Evolutionary conservation across 2,797 vertebrate species (phyloP), one percentile per base, ranked within the genome.

Genomic region (Platyrinchus mystaceus): DNA sequence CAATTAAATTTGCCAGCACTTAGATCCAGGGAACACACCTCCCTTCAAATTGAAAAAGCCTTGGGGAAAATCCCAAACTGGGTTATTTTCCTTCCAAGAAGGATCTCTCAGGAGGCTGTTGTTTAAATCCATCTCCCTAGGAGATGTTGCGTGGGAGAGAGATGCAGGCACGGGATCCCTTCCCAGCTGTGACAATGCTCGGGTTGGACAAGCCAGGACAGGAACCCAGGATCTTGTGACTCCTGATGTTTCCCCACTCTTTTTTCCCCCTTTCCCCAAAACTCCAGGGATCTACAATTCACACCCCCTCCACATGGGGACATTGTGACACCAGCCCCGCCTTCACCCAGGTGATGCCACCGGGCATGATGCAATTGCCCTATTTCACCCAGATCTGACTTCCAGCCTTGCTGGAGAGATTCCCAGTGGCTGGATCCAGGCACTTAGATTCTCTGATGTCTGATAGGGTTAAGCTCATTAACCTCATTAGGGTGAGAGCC

Each of bases 251-350:
- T 70, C 62, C 19, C 46, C 1, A 5, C 28, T 19, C 75, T 22
- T 68, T 26, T 59, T 77, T 44, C 56, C 34, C 34, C 60, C 14
- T 53, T 88, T 59, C 68, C 60, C 71, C 1, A 3, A 71, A 77
- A 39, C 1, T 3, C 3, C 16, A 9, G 20, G 2, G 7, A 30
- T 12, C 28, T n/a, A 24, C 60, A 63, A 3, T 23, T 50, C 34
- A 37, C 41, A 32, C 22, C 41, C 30, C 30, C 39, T 10, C 4
- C 0, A 3, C 0, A 10, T 0, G 6, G 67, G 67, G 63, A 21
- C 3, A 0, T 77, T 56, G 91, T 55, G 74, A 77, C 76, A 79
- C 23, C 0, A 3, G 23, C 46, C 39, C 59, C 3, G n/a, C 23
- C 4, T 6, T 26, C 56, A 37, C 43, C 43, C 20, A 6, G 44